phyloP scores from a whole-genome alignment of 2,113 vertebrate species.

The Aplodontia rufa region DNA sequence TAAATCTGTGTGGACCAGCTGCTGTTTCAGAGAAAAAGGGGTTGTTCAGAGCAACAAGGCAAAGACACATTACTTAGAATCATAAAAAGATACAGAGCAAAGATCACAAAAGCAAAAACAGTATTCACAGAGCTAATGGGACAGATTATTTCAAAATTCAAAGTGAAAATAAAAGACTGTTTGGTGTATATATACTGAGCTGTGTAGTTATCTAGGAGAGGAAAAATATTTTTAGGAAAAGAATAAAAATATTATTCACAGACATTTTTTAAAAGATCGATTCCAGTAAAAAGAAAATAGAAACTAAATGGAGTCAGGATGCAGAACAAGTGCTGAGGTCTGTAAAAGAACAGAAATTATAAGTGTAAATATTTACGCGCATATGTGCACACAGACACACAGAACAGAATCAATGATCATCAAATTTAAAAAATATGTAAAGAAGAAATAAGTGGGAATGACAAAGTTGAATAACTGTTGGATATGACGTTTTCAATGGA shows the following conservation, averaged over 20 bases:
- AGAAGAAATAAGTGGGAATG: neutral
- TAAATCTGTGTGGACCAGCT: neutral
- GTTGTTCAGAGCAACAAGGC: neutral
- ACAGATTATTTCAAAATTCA: neutral
- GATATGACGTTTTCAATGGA: neutral
- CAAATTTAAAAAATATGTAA: neutral
- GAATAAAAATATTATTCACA: neutral
- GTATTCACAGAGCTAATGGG: neutral
- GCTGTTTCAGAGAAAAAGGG: neutral
- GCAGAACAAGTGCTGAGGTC: neutral
- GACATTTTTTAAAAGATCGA: neutral
- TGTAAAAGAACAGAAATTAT: neutral
- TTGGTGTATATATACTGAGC: neutral
- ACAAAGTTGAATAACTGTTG: too few relatives aligned
- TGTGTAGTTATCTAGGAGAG: neutral
- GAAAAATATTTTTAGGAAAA: neutral
- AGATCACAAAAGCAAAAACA: neutral
- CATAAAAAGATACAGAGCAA: neutral
- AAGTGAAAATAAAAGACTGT: neutral
- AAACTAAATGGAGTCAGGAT: neutral
- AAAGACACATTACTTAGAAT: neutral
- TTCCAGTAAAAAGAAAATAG: neutral
- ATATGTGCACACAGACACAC: neutral
- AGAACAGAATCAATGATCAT: neutral
- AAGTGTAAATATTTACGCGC: neutral